These are phyloP conservation scores for Lasiommata megera DNA, from an alignment of 2,888 invertebrate genomes.

Conservation along the genomic window DNA sequence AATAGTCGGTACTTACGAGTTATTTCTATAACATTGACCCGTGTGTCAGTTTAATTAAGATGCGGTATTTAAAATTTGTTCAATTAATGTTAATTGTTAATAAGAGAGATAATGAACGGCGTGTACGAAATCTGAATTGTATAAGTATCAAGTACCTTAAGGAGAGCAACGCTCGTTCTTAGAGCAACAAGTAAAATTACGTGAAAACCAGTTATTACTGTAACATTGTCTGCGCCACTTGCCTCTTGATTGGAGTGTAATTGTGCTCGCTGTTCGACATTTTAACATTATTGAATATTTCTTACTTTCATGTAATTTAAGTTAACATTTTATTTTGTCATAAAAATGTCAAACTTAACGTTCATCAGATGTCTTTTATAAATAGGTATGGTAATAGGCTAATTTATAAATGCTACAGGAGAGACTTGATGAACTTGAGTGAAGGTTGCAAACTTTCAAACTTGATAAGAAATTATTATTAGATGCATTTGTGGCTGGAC, in stretches of 20 bases:
- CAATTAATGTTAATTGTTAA: not conserved
- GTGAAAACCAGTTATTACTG: constrained; percentile 28
- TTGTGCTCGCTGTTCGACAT: constrained; percentile 9
- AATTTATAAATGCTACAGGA: too few species aligned
- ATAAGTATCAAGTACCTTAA: not conserved
- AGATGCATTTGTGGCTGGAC: too few species aligned
- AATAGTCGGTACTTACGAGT: too few species aligned
- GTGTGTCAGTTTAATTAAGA: not conserved
- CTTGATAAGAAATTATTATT: too few species aligned
- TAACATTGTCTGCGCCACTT: constrained; percentile 20
- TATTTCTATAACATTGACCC: too few species aligned
- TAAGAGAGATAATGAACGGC: not conserved
- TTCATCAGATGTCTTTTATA: too few species aligned
- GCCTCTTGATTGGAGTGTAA: constrained; percentile 11
- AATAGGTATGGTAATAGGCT: too few species aligned
- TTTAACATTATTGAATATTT: constrained; percentile 8
- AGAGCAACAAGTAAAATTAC: constrained; percentile 23
- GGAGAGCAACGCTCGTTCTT: constrained; percentile 15
- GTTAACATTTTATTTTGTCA: not conserved
- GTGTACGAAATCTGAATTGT: not conserved
- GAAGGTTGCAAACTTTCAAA: too few species aligned
- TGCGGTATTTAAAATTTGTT: not conserved
- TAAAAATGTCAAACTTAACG: too few species aligned
- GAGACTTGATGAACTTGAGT: too few species aligned
- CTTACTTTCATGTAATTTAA: constrained; percentile 1